These are phyloP conservation scores for Machimus rusticus DNA, from an alignment of 2,888 invertebrate species.

Conservation along the genomic window DNA sequence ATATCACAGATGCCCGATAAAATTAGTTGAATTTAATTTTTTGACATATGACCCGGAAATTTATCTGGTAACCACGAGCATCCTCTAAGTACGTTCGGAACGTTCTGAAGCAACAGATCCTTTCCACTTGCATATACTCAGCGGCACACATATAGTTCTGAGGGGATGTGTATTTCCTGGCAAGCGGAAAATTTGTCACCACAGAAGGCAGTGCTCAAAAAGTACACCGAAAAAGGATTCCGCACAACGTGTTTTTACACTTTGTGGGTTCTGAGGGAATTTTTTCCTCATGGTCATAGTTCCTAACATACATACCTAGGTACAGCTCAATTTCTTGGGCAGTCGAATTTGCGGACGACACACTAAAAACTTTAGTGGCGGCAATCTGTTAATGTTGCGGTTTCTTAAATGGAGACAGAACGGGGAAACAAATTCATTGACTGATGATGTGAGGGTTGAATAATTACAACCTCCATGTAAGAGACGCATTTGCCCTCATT, in stretches of 20 bases:
- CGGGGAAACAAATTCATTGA: not conserved
- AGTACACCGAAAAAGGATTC: constrained; percentile 18
- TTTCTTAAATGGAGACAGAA: not conserved
- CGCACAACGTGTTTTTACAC: not conserved
- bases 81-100: constrained; percentile 5
- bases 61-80: constrained; percentile 26
- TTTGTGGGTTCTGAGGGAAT: not conserved
- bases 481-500: too few relatives aligned
- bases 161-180: constrained; percentile 22
- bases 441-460: not conserved
- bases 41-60: constrained; percentile 42
- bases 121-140: not conserved
- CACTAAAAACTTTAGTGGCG: not conserved
- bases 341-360: not conserved
- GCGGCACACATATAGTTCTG: not conserved
- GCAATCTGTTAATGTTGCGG: not conserved
- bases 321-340: not conserved
- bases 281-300: not conserved
- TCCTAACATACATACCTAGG: not conserved
- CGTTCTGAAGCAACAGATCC: constrained; percentile 34
- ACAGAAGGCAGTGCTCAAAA: constrained; percentile 32
- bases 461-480: not conserved
- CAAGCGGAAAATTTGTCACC: constrained; percentile 40
- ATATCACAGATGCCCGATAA: constrained; percentile 20
- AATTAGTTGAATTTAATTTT: constrained; percentile 41